Evolutionary conservation across 1,140 invertebrate species (phyloP), one percentile per base, ranked within the genome.

Genomic region (Drosophila simulans): DNA sequence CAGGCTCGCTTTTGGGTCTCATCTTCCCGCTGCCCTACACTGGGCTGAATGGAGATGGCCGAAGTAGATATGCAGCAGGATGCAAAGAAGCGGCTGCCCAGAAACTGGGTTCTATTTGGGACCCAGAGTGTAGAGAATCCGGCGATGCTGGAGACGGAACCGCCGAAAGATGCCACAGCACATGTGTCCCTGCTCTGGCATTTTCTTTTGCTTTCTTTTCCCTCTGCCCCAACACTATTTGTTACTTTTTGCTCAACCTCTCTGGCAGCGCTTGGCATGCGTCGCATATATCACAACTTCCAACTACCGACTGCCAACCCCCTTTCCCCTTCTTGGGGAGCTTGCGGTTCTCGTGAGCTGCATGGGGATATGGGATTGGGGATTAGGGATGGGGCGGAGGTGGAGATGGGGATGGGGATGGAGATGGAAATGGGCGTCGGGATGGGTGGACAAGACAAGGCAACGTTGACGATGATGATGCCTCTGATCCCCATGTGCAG

Each of bases 261-360:
- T 56, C 53, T 35, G 27, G 59, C 27, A 66, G 60, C 40, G 64
- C 40, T 63, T 77, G 77, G 78, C 83, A 81, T 86, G 83, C 84
- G 79, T 83, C 68, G 83, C 84, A 86, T 86, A 88, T 79, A 83
- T 86, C 79, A 86, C 79, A 83, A 79, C 73, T 69, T 51, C 39
- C 57, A 81, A 65, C 62, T 46, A 71, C 56, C 64, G 15, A 35
- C 53, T n/a, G 10, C 39, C 39, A 27, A 13, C 25, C 42, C 7
- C n/a, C 20, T 13, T 5, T n/a, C n/a, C 42, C 17, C n/a, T 8
- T 49, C 7, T 27, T 55, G 65, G 58, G 45, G 37, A 65, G 52
- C 60, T 82, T 81, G 74, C 62, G 81, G 82, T 78, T 86, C 77
- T 75, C 77, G 82, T 85, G 66, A 62, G 81, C 63, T 77, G 77